A percentile compares a stretch with the other conserved stretches of the same genome.
These are phyloP conservation scores for Calephelis perditalis DNA, from an alignment of 2,888 invertebrate genomes.

Conservation along the genomic window DNA sequence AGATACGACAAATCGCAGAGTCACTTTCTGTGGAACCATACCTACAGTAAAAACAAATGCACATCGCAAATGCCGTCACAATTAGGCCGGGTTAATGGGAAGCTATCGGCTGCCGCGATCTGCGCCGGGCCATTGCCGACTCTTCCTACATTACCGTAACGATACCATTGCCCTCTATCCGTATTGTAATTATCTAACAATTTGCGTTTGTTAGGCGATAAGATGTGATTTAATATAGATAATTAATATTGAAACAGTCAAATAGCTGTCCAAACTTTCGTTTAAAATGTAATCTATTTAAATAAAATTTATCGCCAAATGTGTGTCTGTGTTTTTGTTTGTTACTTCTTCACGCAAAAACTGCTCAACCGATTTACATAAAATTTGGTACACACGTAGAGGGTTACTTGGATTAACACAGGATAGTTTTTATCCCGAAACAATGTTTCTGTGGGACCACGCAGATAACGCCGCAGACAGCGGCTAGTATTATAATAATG, in stretches of 20 bases:
- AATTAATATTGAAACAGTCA: neutral
- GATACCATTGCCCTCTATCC: conserved; percentile 7
- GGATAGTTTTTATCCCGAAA: too few species aligned
- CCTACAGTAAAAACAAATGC: too few species aligned
- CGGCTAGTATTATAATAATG: neutral
- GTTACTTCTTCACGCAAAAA: too few species aligned
- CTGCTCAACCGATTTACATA: too few species aligned
- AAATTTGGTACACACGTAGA: too few species aligned
- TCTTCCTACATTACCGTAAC: conserved; percentile 12
- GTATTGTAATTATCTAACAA: neutral
- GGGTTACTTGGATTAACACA: too few species aligned
- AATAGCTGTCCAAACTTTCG: neutral
- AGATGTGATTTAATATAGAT: neutral
- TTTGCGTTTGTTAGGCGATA: neutral
- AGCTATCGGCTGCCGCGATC: conserved; percentile 3
- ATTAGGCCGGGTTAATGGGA: conserved; percentile 6
- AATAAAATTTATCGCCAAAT: neutral
- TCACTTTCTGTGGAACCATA: too few species aligned
- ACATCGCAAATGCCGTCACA: neutral
- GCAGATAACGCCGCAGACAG: too few species aligned
- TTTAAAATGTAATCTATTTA: neutral
- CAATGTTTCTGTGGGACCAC: too few species aligned
- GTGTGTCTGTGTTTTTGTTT: neutral
- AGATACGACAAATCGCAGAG: too few species aligned
- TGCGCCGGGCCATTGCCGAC: neutral